Percentiles rank a stretch among this genome's conserved stretches.
phyloP scores from a whole-genome alignment of 2,113 vertebrate species.

The Macquaria ambigua region DNA sequence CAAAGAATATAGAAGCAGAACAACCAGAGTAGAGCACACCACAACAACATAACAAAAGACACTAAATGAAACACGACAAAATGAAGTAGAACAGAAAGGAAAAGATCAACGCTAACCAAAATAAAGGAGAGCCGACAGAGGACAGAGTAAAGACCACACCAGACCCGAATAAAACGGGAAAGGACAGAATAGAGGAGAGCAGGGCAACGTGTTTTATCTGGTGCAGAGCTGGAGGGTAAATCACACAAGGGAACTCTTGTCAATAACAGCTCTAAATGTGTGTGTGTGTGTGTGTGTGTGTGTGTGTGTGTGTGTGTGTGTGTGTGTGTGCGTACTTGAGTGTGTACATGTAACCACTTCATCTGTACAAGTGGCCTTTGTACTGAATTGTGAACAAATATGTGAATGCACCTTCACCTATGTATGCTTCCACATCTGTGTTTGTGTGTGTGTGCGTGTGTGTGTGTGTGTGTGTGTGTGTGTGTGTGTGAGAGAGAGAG shows the following conservation, averaged over 20 bases:
- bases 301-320: neutral
- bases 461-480: neutral
- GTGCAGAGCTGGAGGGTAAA: constrained; percentile 26
- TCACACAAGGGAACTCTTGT: constrained; percentile 38
- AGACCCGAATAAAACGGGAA: constrained; percentile 7
- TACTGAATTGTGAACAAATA: neutral
- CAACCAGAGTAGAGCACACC: neutral
- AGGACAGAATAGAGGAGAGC: constrained; percentile 15
- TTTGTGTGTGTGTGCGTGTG: neutral
- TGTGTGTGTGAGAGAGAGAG: neutral
- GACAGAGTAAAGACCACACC: constrained; percentile 1
- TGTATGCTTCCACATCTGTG: neutral
- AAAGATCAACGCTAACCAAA: constrained; percentile 3
- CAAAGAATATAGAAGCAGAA: neutral
- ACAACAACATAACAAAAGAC: constrained; percentile 10
- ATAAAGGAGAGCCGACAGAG: neutral
- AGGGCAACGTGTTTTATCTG: constrained; percentile 29
- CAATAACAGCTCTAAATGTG: constrained; percentile 25
- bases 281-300: neutral
- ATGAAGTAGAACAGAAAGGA: neutral
- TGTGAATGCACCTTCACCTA: neutral
- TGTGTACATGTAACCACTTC: neutral
- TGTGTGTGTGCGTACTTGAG: neutral
- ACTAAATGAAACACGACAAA: neutral
- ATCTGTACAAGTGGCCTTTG: neutral